These are phyloP conservation scores for Gorsachius magnificus DNA, from an alignment of 2,797 vertebrate genomes.

Conservation along the genomic window DNA sequence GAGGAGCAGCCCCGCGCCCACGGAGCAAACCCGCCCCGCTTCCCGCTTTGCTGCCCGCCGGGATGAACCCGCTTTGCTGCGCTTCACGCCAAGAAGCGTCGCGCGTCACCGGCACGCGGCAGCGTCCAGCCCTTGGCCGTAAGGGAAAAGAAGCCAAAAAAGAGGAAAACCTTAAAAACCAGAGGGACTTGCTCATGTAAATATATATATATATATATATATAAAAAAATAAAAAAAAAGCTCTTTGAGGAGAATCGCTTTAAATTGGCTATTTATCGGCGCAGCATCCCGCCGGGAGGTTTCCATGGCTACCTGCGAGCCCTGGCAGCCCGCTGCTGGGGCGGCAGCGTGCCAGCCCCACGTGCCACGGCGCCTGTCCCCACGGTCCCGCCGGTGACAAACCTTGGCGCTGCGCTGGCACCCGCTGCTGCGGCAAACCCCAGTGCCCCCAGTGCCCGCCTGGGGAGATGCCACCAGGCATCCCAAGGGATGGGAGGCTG, in stretches of 20 bases:
- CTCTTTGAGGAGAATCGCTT: slow-evolving; percentile 13
- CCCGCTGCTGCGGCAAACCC: not conserved
- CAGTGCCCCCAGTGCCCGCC: rapidly evolving
- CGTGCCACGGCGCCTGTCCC: not conserved
- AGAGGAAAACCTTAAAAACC: not conserved
- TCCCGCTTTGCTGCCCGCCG: not conserved
- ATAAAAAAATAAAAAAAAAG: not conserved
- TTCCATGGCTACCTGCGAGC: slow-evolving; percentile 66
- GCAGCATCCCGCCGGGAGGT: slow-evolving; percentile 54
- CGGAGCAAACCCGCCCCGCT: rapidly evolving
- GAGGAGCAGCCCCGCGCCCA: not conserved
- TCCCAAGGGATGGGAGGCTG: not conserved
- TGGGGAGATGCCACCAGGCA: not conserved
- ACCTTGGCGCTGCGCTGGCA: rapidly evolving
- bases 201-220: no score
- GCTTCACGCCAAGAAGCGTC: no score
- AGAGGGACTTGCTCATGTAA: not conserved
- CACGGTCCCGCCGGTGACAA: not conserved
- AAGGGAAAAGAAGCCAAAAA: not conserved
- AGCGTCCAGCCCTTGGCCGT: not conserved
- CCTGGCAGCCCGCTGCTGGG: slow-evolving; percentile 28
- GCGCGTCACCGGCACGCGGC: rapidly evolving
- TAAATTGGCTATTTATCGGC: slow-evolving; percentile 22
- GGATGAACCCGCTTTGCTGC: not conserved
- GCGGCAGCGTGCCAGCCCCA: not conserved